These are phyloP conservation scores for Acronicta aceris DNA, from an alignment of 2,888 invertebrate genomes.

Conservation along the genomic window DNA sequence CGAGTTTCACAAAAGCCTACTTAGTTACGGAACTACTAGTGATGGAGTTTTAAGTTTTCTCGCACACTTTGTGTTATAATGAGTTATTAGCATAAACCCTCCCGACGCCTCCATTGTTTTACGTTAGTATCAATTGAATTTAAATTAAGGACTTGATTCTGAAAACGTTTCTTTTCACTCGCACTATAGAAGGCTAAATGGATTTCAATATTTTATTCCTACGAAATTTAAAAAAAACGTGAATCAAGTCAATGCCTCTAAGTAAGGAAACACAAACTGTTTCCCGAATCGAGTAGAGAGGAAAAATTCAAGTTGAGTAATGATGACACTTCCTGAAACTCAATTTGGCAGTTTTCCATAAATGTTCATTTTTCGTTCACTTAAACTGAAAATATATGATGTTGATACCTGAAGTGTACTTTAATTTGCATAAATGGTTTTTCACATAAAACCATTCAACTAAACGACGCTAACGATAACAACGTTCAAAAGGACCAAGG, in stretches of 20 bases:
- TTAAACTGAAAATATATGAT: slow-evolving; percentile 36
- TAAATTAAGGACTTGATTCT: slow-evolving; percentile 13
- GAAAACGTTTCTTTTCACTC: background rate
- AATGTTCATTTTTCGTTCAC: slow-evolving; percentile 41
- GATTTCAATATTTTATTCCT: background rate
- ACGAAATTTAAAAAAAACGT: background rate
- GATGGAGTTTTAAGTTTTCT: slow-evolving; percentile 50
- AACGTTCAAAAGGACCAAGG: too few relatives aligned
- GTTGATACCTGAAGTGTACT: slow-evolving; percentile 33
- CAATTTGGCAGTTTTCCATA: slow-evolving; percentile 53
- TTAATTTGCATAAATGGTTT: slow-evolving; percentile 35
- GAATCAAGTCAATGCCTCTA: background rate
- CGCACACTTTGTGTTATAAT: slow-evolving; percentile 52
- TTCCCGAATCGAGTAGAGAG: slow-evolving; percentile 28
- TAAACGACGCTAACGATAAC: background rate
- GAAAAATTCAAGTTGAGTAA: slow-evolving; percentile 50
- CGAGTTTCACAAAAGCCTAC: slow-evolving; percentile 46
- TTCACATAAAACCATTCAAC: too few relatives aligned
- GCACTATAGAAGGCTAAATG: background rate
- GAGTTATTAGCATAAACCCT: slow-evolving; percentile 52
- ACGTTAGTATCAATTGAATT: slow-evolving; percentile 47
- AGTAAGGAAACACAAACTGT: slow-evolving; percentile 21
- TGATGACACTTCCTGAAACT: slow-evolving; percentile 51
- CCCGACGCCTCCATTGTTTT: slow-evolving; percentile 20
- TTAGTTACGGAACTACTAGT: slow-evolving; percentile 42